Percentiles rank a stretch among this genome's conserved stretches.
Evolutionary conservation across 2,888 invertebrate species (phyloP).

Genomic region (Gandaritis pyraliata): DNA sequence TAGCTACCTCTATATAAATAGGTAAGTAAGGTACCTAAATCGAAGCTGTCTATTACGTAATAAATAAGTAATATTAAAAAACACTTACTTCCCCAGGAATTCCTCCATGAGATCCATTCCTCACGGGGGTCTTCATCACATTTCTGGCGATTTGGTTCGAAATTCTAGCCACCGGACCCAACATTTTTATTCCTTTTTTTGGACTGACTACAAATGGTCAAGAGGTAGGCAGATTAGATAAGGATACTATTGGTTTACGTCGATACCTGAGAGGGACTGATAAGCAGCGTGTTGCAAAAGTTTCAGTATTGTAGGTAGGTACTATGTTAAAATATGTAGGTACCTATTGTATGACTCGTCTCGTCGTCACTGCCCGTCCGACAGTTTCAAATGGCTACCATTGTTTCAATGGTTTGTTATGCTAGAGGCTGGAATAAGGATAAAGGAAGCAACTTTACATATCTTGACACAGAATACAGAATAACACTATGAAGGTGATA

Average conservation of each 20-base stretch:
- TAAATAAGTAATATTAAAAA: constrained; percentile 31
- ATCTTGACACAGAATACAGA: no score
- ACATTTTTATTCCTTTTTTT: constrained; percentile 60
- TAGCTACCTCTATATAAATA: background rate
- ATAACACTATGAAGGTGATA: no score
- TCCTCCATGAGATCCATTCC: constrained; percentile 74
- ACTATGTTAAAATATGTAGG: no score
- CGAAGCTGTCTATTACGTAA: constrained; percentile 61
- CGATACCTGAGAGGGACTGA: constrained; percentile 52
- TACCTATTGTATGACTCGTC: no score
- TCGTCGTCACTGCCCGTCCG: no score
- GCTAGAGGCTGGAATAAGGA: no score
- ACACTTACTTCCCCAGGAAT: constrained; percentile 71
- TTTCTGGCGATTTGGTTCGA: constrained; percentile 65
- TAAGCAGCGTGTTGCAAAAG: constrained; percentile 41
- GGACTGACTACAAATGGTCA: constrained; percentile 43
- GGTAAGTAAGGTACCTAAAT: background rate
- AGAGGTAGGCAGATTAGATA: constrained; percentile 64
- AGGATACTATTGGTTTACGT: constrained; percentile 47
- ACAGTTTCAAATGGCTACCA: no score
- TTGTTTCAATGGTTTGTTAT: no score
- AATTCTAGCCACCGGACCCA: constrained; percentile 71
- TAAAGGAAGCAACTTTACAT: no score
- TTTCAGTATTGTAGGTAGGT: constrained; percentile 20
- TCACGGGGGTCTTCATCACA: constrained; percentile 66